These are phyloP conservation scores for Cistogaster globosa DNA, from an alignment of 2,888 invertebrate species.

Conservation along the genomic window DNA sequence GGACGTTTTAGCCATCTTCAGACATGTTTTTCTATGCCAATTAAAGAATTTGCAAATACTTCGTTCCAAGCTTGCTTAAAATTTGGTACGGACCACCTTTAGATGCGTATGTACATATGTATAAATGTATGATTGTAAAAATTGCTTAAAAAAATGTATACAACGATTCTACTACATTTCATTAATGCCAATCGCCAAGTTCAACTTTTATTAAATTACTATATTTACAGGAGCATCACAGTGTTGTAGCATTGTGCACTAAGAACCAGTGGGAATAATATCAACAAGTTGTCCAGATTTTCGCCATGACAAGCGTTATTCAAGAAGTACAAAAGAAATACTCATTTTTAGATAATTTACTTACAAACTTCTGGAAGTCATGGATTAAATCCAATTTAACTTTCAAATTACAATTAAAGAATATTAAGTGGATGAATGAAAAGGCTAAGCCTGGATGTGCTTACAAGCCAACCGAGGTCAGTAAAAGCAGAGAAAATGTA, in stretches of 20 bases:
- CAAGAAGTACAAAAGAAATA: slow-evolving; percentile 81
- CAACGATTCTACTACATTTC: too few relatives aligned
- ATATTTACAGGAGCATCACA: slow-evolving; percentile 28
- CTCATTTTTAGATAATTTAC: slow-evolving; percentile 79
- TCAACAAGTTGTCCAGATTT: not conserved
- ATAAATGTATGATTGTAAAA: too few relatives aligned
- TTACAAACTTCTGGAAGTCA: slow-evolving; percentile 80
- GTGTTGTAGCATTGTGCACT: not conserved
- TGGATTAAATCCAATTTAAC: slow-evolving; percentile 78
- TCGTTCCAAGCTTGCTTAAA: too few relatives aligned
- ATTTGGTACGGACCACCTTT: too few relatives aligned
- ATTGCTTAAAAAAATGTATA: too few relatives aligned
- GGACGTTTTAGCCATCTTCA: too few relatives aligned
- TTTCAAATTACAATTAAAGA: slow-evolving; percentile 78
- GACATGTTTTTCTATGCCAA: too few relatives aligned
- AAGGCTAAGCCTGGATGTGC: slow-evolving; percentile 89
- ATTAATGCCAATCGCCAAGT: too few relatives aligned
- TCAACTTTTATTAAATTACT: too few relatives aligned
- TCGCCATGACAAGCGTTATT: slow-evolving; percentile 75
- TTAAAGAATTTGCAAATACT: too few relatives aligned
- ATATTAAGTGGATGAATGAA: slow-evolving; percentile 91
- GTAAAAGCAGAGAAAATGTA: not conserved
- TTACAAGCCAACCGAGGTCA: slow-evolving; percentile 91
- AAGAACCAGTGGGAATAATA: slow-evolving; percentile 9
- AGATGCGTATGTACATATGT: too few relatives aligned